Base-by-base conservation (phyloP, 1,140 invertebrate genomes). In the Phymorhynchus buccinoides region DNA sequence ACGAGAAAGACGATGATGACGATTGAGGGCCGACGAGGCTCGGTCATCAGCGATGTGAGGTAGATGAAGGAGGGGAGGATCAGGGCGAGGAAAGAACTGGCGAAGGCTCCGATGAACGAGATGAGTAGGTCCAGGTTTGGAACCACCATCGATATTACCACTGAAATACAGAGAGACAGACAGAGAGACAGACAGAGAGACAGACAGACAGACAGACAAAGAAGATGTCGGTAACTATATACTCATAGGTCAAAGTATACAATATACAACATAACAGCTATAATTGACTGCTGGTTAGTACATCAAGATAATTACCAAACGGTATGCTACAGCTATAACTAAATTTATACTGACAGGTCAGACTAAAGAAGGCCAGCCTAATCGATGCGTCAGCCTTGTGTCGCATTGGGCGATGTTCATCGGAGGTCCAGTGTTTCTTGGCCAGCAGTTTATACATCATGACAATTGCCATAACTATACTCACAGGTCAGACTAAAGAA, bases 51-150 rank as follows among this genome's bases (percentile, higher is more conserved):
- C 18, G 93, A 94, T 82, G 97, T 94, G 27, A 98, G 96, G 92
- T 99, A 97, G 84, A 99, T 96, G 22, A 98, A 93, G 0, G 97
- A 97, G 79, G 98, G 98, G 88, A 98, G 97, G 87, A 99, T 97
- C 0, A 99, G 94, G 0, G 98, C 97, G 83, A 98, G 94, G 0
- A 96, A 96, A 18, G 96, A 97, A 90, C 97, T 97, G 91, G 96
- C 97, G 62, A 98, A 95, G 18, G 98, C 97, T 14, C 98, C 98
- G 32, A 98, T 97, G 41, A 98, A 93, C 0, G 97, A 97, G 80
- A 99, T 99, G 62, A 98, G 96, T 35, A 96, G 95, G 80, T 97
- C 97, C 84, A 99, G 93, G 92, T 97, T 96, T 14, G 97, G 97
- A 90, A 98, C 96, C 18, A 96, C 94, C 16, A 96, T 95, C 6